Percentiles rank a stretch among this genome's conserved stretches.
phyloP scores from a whole-genome alignment of 1,140 invertebrate genomes.

The Zaprionus tsacasi region DNA sequence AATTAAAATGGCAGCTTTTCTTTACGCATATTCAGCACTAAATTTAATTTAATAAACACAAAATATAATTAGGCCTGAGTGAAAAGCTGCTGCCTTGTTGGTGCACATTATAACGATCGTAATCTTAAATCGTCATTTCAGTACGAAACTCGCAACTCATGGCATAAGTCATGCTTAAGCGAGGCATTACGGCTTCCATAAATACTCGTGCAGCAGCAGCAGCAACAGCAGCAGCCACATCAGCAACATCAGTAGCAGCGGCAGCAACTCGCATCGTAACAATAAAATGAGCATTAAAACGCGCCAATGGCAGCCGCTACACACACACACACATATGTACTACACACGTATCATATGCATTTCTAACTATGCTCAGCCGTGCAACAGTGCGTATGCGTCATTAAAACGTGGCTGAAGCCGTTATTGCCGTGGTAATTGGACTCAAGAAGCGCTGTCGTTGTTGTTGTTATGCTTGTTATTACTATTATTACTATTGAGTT shows the following conservation, averaged over 20 bases:
- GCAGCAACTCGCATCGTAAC: constrained; percentile 15
- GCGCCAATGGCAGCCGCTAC: constrained; percentile 7
- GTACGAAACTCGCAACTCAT: neutral
- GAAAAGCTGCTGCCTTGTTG: neutral
- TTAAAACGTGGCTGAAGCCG: constrained; percentile 52
- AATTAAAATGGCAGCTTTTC: neutral
- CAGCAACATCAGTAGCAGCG: neutral
- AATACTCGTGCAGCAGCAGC: neutral
- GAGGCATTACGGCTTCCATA: neutral
- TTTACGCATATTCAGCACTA: neutral
- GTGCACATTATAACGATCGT: neutral
- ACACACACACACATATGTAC: neutral
- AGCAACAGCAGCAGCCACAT: neutral
- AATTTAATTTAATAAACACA: neutral
- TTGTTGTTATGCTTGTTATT: constrained; percentile 14
- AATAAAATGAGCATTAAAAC: constrained; percentile 29
- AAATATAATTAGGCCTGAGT: neutral
- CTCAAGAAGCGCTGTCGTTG: constrained; percentile 13
- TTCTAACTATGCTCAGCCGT: constrained; percentile 16
- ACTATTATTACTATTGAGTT: constrained; percentile 4
- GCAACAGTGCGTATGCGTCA: constrained; percentile 49
- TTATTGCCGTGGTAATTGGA: constrained; percentile 58
- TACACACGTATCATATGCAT: constrained; percentile 12
- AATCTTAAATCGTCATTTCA: constrained; percentile 3
- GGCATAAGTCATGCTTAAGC: constrained; percentile 9